A percentile compares a stretch with the other conserved stretches of the same genome.
Evolutionary conservation across 2,113 vertebrate species (phyloP).

Genomic region (Bubo bubo): DNA sequence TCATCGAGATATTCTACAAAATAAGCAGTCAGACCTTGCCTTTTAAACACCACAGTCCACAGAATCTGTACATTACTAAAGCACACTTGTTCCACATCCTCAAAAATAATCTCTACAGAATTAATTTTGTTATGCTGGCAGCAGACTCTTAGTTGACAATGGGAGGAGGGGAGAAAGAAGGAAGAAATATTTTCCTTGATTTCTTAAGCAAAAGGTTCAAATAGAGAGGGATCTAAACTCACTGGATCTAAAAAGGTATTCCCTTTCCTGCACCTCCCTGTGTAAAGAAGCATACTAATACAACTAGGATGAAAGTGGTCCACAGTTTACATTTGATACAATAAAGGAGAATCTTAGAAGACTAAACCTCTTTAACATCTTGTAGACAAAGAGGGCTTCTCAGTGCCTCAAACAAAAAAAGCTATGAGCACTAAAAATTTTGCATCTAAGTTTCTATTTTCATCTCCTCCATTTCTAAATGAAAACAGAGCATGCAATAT

Average conservation of each 20-base stretch:
- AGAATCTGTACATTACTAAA: neutral
- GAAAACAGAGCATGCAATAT: neutral
- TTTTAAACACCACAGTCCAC: neutral
- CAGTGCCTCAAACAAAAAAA: neutral
- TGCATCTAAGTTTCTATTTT: neutral
- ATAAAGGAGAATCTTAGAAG: neutral
- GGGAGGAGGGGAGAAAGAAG: neutral
- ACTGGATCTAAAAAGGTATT: neutral
- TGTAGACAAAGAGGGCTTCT: neutral
- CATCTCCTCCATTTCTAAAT: neutral
- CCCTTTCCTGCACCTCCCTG: rapidly evolving
- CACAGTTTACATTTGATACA: neutral
- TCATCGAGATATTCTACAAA: neutral
- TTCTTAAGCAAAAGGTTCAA: neutral
- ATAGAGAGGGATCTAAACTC: neutral
- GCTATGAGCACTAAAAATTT: rapidly evolving
- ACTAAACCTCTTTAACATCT: neutral
- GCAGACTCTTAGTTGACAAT: neutral
- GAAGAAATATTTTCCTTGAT: neutral
- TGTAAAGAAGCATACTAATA: neutral
- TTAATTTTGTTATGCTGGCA: neutral
- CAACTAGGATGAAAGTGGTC: neutral
- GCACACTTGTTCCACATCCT: neutral
- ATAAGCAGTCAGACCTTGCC: neutral
- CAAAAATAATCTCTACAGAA: neutral